These are phyloP conservation scores for Labeo calbasu DNA, from an alignment of 2,797 vertebrate species.

Conservation along the genomic window DNA sequence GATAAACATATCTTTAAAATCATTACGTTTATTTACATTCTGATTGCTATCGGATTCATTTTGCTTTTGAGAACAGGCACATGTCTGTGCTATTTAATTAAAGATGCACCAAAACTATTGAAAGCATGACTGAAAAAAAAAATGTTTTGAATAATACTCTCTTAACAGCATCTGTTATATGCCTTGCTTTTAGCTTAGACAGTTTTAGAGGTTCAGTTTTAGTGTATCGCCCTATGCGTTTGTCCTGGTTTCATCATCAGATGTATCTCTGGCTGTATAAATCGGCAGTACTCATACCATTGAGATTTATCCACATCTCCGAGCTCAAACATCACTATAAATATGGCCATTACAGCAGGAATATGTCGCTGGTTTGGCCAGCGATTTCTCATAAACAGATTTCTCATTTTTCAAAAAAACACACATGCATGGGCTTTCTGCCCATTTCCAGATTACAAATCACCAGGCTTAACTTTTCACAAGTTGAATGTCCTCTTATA, in stretches of 20 bases:
- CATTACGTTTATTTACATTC: background rate
- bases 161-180: background rate
- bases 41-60: background rate
- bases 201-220: background rate
- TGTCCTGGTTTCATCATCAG: conserved; percentile 32
- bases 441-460: conserved; percentile 36
- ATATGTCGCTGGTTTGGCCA: conserved; percentile 46
- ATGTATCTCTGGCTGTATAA: conserved; percentile 29
- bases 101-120: background rate
- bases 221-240: conserved; percentile 4
- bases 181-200: conserved; percentile 4
- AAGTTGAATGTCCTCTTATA: conserved; percentile 36
- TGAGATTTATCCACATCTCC: conserved; percentile 58
- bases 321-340: conserved; percentile 58
- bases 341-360: conserved; percentile 60
- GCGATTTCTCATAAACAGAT: conserved; percentile 49
- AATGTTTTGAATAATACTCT: background rate
- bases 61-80: background rate
- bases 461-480: conserved; percentile 13
- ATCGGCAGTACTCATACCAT: conserved; percentile 32
- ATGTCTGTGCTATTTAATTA: background rate
- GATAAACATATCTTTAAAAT: conserved; percentile 1
- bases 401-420: conserved; percentile 8
- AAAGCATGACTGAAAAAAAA: background rate
- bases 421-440: conserved; percentile 9